Percentiles rank a stretch among this genome's conserved stretches.
Evolutionary conservation across 2,888 invertebrate genomes (phyloP).

Genomic region (Hemicrepidius hirtus): DNA sequence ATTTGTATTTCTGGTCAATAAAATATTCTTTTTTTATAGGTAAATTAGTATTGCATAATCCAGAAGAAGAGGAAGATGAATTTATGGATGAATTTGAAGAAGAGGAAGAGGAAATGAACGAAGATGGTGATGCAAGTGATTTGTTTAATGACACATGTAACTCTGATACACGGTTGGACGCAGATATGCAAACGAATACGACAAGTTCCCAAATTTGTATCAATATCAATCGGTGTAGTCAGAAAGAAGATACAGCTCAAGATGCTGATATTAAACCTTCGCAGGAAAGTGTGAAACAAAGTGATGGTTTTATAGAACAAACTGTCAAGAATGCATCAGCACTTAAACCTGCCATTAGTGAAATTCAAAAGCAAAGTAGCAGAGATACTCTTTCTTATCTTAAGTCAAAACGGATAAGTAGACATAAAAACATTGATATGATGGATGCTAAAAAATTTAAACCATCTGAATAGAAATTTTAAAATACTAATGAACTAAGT

Average conservation of each 20-base stretch:
- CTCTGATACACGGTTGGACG: slow-evolving; percentile 43
- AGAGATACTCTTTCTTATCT: slow-evolving; percentile 69
- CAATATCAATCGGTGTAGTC: slow-evolving; percentile 12
- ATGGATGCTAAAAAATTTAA: slow-evolving; percentile 63
- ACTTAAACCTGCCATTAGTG: slow-evolving; percentile 65
- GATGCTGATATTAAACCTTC: slow-evolving; percentile 37
- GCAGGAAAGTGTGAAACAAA: slow-evolving; percentile 55
- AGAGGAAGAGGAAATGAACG: slow-evolving; percentile 60
- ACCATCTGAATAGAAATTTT: slow-evolving; percentile 34
- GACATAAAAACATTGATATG: slow-evolving; percentile 65
- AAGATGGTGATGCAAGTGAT: slow-evolving; percentile 58
- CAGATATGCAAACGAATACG: slow-evolving; percentile 20
- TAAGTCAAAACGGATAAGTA: slow-evolving; percentile 69
- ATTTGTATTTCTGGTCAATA: too few species aligned
- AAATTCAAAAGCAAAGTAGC: slow-evolving; percentile 64
- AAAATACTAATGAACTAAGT: slow-evolving; percentile 2
- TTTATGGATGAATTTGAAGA: slow-evolving; percentile 55
- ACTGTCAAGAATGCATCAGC: slow-evolving; percentile 56
- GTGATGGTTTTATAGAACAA: slow-evolving; percentile 56
- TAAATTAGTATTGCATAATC: slow-evolving; percentile 72
- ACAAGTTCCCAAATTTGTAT: slow-evolving; percentile 28
- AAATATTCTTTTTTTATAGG: slow-evolving; percentile 71
- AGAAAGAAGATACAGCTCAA: slow-evolving; percentile 21
- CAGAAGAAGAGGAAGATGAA: slow-evolving; percentile 54
- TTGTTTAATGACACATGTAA: slow-evolving; percentile 32